These are phyloP conservation scores for Lepidocyrtoides sp. DNA, from an alignment of 2,888 invertebrate genomes.

Conservation along the genomic window DNA sequence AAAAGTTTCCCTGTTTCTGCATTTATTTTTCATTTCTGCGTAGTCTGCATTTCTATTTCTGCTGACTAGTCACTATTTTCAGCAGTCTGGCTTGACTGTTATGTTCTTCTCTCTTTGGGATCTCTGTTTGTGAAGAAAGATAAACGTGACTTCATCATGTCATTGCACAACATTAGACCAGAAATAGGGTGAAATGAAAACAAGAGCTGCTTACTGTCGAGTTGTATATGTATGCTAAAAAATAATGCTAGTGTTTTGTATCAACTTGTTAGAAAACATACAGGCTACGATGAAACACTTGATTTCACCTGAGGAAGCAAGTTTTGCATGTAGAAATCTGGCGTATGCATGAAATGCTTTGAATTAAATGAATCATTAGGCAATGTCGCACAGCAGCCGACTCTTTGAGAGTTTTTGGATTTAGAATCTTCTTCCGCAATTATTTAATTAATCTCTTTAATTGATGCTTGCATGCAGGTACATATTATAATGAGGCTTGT, in stretches of 20 bases:
- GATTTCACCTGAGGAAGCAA: neutral
- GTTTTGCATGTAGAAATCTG: neutral
- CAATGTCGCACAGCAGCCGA: neutral
- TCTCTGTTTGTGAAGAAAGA: neutral
- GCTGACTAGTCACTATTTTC: no score
- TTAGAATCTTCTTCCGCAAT: conserved; percentile 23
- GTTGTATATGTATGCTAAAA: neutral
- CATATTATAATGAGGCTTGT: neutral
- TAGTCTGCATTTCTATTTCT: neutral
- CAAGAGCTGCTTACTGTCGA: neutral
- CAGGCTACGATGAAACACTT: no score
- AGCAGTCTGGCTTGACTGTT: no score
- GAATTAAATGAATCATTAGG: no score
- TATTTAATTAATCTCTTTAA: neutral
- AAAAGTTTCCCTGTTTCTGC: neutral
- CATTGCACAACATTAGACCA: neutral
- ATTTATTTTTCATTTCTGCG: neutral
- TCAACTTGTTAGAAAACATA: no score
- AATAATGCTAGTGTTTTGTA: neutral
- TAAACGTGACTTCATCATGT: conserved; percentile 11
- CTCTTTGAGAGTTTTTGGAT: neutral
- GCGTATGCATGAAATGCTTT: neutral
- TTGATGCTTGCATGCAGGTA: conserved; percentile 29
- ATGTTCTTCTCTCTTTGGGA: no score
- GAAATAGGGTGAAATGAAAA: neutral